A percentile compares a stretch with the other conserved stretches of the same genome.
Conservation (phyloP, 1,140 invertebrate species). For the Sminthurinus signatus region DNA sequence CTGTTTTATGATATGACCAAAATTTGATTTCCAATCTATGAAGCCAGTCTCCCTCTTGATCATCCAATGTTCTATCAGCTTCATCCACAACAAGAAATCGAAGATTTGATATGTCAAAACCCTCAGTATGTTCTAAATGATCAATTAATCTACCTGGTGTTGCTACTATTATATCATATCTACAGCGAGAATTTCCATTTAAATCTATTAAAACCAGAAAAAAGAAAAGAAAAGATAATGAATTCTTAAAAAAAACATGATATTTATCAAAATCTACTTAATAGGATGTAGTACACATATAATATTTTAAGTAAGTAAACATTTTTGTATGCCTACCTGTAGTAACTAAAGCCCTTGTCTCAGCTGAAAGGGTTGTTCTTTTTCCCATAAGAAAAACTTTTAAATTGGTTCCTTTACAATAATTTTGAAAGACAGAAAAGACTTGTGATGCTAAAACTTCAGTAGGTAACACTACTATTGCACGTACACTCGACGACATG, state of each 20-base stretch:
- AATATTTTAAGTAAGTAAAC: too few relatives aligned
- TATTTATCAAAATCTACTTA: constrained; percentile 21
- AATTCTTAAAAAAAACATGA: not conserved
- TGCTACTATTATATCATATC: constrained; percentile 77
- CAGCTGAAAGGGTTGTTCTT: constrained; percentile 61
- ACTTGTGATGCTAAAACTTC: constrained; percentile 87
- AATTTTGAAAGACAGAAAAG: constrained; percentile 69
- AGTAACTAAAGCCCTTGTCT: constrained; percentile 66
- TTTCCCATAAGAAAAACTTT: constrained; percentile 68
- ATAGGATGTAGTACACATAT: too few relatives aligned
- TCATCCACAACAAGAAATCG: constrained; percentile 86
- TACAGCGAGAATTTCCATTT: constrained; percentile 29
- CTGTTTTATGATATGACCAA: constrained; percentile 32
- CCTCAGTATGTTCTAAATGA: constrained; percentile 77
- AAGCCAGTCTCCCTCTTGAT: constrained; percentile 83
- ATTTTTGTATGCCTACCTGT: too few relatives aligned
- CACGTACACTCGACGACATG: constrained; percentile 59
- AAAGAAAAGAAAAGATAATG: constrained; percentile 40
- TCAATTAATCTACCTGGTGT: constrained; percentile 90
- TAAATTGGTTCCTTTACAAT: constrained; percentile 62
- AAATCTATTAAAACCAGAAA: constrained; percentile 9
- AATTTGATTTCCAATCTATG: constrained; percentile 53
- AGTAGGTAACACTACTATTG: constrained; percentile 83
- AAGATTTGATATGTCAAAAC: constrained; percentile 73
- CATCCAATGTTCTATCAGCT: constrained; percentile 87